Evolutionary conservation across 53 echinoderm and acorn worm genomes (phyloP).

Genomic region (Echinarachnius parma): DNA sequence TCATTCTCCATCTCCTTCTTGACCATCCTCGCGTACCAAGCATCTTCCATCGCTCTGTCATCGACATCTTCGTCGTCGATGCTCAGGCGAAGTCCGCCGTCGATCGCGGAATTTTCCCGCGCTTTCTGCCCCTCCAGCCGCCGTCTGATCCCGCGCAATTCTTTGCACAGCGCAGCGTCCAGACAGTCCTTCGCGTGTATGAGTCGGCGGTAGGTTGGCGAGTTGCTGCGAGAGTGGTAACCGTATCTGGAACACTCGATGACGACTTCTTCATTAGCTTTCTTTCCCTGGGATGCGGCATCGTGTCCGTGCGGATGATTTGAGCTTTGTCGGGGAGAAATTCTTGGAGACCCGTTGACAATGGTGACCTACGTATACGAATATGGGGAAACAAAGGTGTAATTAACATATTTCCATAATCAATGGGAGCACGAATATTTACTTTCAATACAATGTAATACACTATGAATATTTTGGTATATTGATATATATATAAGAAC

Average conservation of each 20-base stretch:
- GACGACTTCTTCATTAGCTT: slow-evolving; percentile 5
- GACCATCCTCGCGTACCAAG: slow-evolving; percentile 36
- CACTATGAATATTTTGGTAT: too few species aligned
- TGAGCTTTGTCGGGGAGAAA: slow-evolving; percentile 12
- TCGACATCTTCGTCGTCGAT: neutral
- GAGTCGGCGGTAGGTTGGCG: slow-evolving; percentile 50
- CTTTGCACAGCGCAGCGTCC: slow-evolving; percentile 21
- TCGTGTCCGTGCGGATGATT: neutral
- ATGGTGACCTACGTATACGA: slow-evolving; percentile 46
- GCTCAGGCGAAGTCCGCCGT: slow-evolving; percentile 1
- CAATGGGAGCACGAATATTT: too few species aligned
- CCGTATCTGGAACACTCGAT: slow-evolving; percentile 38
- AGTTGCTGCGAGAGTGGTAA: slow-evolving; percentile 49
- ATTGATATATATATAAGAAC: too few species aligned
- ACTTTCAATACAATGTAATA: too few species aligned
- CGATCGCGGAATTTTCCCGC: slow-evolving; percentile 45
- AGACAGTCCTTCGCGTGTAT: slow-evolving; percentile 40
- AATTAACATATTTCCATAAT: too few species aligned
- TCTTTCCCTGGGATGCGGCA: neutral
- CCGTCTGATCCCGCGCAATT: slow-evolving; percentile 19
- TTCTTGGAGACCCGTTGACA: slow-evolving; percentile 23
- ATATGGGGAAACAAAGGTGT: too few species aligned
- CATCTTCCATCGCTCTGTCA: neutral
- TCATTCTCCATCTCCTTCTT: slow-evolving; percentile 22
- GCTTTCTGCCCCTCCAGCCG: slow-evolving; percentile 46